phyloP scores from a whole-genome alignment of 2,888 invertebrate species.

The Netelia virgata region DNA sequence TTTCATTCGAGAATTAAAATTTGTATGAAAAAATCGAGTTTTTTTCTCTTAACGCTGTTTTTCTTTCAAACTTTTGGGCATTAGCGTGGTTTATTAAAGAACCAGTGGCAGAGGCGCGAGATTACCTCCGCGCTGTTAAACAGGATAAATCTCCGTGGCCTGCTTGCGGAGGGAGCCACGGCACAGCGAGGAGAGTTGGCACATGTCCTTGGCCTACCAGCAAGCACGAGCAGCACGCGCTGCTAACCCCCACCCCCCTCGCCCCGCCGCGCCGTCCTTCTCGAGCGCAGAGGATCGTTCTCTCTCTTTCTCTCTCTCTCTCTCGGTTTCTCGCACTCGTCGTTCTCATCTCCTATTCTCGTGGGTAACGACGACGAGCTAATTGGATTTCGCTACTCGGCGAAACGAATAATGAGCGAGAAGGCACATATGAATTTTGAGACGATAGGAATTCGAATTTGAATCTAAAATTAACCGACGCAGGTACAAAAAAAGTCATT shows the following conservation, averaged over 20 bases:
- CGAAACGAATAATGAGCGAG: not conserved
- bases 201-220: conserved; percentile 70
- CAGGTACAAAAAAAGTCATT: too few species aligned
- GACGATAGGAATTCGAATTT: too few species aligned
- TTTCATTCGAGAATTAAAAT: too few species aligned
- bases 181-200: conserved; percentile 55
- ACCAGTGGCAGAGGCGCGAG: conserved; percentile 10
- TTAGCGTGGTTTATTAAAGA: not conserved
- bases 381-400: conserved; percentile 49
- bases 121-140: conserved; percentile 6
- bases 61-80: not conserved
- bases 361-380: conserved; percentile 11
- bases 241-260: conserved; percentile 5
- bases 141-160: conserved; percentile 39
- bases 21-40: not conserved
- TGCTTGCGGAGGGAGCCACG: not conserved
- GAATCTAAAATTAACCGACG: too few species aligned
- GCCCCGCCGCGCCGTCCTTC: not conserved
- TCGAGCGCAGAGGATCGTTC: conserved; percentile 35
- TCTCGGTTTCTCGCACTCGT: not conserved
- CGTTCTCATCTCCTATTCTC: not conserved
- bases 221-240: conserved; percentile 62
- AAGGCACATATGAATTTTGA: too few species aligned
- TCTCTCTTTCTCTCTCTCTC: conserved; percentile 11
- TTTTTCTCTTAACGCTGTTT: too few species aligned